A percentile compares a stretch with the other conserved stretches of the same genome.
Conservation (phyloP, 2,888 invertebrate species). For the Nomada ruficornis region DNA sequence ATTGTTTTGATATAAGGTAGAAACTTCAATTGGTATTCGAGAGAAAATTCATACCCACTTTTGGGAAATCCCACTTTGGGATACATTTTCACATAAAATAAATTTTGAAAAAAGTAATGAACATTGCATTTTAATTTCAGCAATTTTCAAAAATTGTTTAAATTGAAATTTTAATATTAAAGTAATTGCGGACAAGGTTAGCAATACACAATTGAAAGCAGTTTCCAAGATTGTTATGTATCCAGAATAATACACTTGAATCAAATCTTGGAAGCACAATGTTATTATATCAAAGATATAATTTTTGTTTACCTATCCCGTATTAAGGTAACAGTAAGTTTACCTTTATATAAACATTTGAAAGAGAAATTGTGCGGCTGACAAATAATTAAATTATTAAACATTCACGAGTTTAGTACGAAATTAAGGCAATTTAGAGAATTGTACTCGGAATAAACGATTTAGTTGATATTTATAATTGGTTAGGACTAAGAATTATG, state of each 20-base stretch:
- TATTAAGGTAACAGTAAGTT: conserved; percentile 6
- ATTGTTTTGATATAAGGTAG: conserved; percentile 8
- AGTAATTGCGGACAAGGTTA: conserved; percentile 4
- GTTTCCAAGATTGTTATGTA: conserved; percentile 6
- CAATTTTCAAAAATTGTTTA: conserved; percentile 2
- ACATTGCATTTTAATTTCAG: conserved; percentile 14
- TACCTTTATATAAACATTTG: not conserved
- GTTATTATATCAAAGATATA: conserved; percentile 3
- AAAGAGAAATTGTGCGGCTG: not conserved
- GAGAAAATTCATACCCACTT: conserved; percentile 32
- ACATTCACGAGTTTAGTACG: not conserved
- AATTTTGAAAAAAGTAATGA: conserved; percentile 10
- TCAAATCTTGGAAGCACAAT: not conserved
- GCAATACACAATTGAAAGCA: not conserved
- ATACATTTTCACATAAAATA: conserved; percentile 5
- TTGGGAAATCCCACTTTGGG: conserved; percentile 17
- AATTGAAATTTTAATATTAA: not conserved
- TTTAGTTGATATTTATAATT: conserved; percentile 66
- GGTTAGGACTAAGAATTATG: conserved; percentile 68
- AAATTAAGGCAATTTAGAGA: conserved; percentile 36
- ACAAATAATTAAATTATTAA: conserved; percentile 27
- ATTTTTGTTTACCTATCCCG: not conserved
- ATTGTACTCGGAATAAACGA: conserved; percentile 49
- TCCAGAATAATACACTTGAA: not conserved
- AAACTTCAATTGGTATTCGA: not conserved